Evolutionary conservation across 2,797 vertebrate genomes (phyloP), one percentile per base, ranked within the genome.

Genomic region (Poeciliopsis turneri): DNA sequence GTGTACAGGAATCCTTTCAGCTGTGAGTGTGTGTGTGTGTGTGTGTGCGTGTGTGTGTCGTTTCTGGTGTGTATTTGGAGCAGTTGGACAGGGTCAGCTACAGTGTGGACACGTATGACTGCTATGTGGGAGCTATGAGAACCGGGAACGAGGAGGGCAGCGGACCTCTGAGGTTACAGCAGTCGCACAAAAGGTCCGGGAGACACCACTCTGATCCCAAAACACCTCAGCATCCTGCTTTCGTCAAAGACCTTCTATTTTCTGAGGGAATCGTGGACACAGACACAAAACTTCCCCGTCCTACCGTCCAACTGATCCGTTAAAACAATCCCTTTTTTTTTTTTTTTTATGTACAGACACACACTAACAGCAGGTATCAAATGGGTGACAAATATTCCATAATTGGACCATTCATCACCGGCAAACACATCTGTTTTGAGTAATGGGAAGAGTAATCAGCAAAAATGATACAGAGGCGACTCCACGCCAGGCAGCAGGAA

Each of bases 391-490:
- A 95, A 94, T 92, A 91, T 90, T 82, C 87, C 82, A 86, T 91
- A 94, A 94, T 90, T 94, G 90, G 91, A 94, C 93, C 90, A 93
- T 95, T 93, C 90, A 94, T 95, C 94, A 94, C 92, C 78, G 76
- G 86, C 64, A 77, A 92, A 93, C 91, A 90, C 93, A 91, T 95
- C 93, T 92, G 92, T 92, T 95, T 95, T 92, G 94, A 94, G 92
- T 94, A 94, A 94, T 93, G 92, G 88, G 89, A 88, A 93, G 93
- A 94, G 92, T 94, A 94, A 95, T 95, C 94, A 91, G 92, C 88
- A 93, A 83, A 92, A 94, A 93, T 88, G 92, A 92, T 92, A 94
- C 89, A 82, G 87, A 89, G 89, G 87, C 81, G 90, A 91, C 84
- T 91, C 82, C 79, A 90, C 47, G 83, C 85, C 89, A 84, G 92